A percentile compares a stretch with the other conserved stretches of the same genome.
Evolutionary conservation across 1,140 invertebrate species (phyloP).

Genomic region (Nymphalis io): DNA sequence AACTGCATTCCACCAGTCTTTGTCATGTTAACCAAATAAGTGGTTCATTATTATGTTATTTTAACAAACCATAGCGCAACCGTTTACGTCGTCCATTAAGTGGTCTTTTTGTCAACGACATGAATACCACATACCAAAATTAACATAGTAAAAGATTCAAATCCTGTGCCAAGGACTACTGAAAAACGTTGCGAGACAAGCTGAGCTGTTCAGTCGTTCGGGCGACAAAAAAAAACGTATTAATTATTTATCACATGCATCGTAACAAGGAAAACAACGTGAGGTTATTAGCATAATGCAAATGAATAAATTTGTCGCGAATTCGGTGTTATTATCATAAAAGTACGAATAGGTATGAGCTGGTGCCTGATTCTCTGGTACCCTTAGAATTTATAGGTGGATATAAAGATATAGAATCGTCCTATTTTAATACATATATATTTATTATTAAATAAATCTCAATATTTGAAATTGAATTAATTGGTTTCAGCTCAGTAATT

Average conservation of each 20-base stretch:
- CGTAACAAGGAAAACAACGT: neutral
- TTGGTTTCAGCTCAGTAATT: too few species aligned
- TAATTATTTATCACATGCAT: conserved; percentile 6
- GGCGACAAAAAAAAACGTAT: neutral
- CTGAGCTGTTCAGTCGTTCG: neutral
- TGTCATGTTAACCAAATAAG: conserved; percentile 74
- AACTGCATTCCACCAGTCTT: conserved; percentile 58
- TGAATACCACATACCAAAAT: conserved; percentile 6
- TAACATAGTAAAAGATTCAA: conserved; percentile 15
- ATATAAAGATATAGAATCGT: too few species aligned
- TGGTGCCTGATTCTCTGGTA: too few species aligned
- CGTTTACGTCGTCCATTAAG: conserved; percentile 32
- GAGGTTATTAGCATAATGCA: conserved; percentile 6
- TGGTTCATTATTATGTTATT: conserved; percentile 67
- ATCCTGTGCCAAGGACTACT: neutral
- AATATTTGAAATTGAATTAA: too few species aligned
- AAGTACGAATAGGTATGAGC: too few species aligned
- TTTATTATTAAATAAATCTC: too few species aligned
- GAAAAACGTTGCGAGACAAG: neutral
- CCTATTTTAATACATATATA: too few species aligned
- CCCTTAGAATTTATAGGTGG: too few species aligned
- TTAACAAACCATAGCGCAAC: conserved; percentile 65
- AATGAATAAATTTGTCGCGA: conserved; percentile 3
- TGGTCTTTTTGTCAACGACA: conserved; percentile 25
- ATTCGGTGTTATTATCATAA: neutral